Percentiles rank a stretch among this genome's conserved stretches.
Evolutionary conservation across 2,797 vertebrate species (phyloP).

Genomic region (Lemur catta): DNA sequence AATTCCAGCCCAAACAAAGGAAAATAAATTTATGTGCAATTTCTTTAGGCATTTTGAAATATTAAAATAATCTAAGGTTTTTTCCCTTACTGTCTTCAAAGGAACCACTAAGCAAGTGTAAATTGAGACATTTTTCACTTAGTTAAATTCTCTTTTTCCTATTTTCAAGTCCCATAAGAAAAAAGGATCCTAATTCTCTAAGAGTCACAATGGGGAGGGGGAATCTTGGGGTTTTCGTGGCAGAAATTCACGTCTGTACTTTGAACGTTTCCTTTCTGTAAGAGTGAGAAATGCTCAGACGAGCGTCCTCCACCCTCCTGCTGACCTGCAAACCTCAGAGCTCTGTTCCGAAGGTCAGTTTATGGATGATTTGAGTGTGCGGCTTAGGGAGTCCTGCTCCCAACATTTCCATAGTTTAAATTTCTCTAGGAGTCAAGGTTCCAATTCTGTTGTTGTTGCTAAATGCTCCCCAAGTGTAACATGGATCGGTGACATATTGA

Average conservation of each 20-base stretch:
- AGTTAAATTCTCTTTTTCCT: conserved; percentile 21
- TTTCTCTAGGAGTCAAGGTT: conserved; percentile 64
- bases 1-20: not conserved
- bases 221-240: not conserved
- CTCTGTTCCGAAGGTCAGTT: conserved; percentile 49
- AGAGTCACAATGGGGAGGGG: conserved; percentile 3
- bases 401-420: conserved; percentile 13
- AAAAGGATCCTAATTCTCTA: not conserved
- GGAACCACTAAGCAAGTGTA: not conserved
- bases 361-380: conserved; percentile 34
- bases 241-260: conserved; percentile 34
- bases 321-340: not conserved
- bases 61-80: not conserved
- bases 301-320: not conserved
- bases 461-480: conserved; percentile 59
- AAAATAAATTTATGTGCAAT: not conserved
- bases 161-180: not conserved
- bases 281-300: conserved; percentile 38
- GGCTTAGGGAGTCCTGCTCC: conserved; percentile 40
- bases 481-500: conserved; percentile 56
- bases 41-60: not conserved
- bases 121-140: not conserved
- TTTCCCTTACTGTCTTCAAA: not conserved
- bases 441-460: conserved; percentile 58
- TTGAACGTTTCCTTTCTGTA: conserved; percentile 33